These are phyloP conservation scores for Dasypus novemcinctus DNA, from an alignment of 2,113 vertebrate genomes.

Conservation along the genomic window DNA sequence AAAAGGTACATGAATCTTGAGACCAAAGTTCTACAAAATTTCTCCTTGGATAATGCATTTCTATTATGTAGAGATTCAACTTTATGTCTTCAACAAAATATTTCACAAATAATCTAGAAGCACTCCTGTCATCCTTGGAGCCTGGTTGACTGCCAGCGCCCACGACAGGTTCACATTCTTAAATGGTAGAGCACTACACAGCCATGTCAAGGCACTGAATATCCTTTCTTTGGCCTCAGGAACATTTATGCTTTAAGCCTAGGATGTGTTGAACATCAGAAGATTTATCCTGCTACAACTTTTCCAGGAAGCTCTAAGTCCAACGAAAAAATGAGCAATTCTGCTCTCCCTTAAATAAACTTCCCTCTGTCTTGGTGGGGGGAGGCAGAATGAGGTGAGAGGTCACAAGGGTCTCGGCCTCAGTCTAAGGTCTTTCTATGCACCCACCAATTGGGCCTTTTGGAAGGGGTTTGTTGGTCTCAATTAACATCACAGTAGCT, in stretches of 20 bases:
- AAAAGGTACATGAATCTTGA: not conserved
- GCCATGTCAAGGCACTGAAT: not conserved
- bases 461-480: not conserved
- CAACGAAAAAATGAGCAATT: not conserved
- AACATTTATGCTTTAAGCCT: not conserved
- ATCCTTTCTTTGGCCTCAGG: not conserved
- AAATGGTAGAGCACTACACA: not conserved
- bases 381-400: not conserved
- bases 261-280: not conserved
- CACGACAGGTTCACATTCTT: not conserved
- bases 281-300: conserved; percentile 16
- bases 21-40: not conserved
- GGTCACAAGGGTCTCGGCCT: not conserved
- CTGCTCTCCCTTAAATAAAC: not conserved
- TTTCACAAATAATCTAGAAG: not conserved
- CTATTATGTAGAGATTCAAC: not conserved
- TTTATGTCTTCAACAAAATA: not conserved
- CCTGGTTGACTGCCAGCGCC: not conserved
- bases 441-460: not conserved
- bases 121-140: not conserved
- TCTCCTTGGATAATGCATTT: not conserved
- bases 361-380: not conserved
- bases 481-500: conserved; percentile 28
- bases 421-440: not conserved
- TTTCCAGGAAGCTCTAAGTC: not conserved